phyloP scores from a whole-genome alignment of 2,113 vertebrate species.

The Catharus bicknelli region DNA sequence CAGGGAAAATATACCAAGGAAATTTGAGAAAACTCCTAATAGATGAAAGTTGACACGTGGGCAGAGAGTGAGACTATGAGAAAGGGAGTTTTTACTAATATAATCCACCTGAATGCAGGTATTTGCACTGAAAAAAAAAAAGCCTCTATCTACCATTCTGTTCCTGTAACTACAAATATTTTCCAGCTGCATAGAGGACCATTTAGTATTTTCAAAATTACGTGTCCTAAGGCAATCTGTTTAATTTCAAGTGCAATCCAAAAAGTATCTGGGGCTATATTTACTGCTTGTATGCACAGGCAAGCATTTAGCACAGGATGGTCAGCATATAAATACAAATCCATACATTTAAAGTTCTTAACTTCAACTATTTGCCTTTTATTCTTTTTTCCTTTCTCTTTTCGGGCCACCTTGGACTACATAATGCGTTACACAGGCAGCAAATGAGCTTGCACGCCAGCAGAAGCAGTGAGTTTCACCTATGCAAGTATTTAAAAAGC shows the following conservation, averaged over 20 bases:
- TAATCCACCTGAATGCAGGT: neutral
- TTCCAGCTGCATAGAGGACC: slow-evolving; percentile 34
- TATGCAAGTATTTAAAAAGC: slow-evolving; percentile 75
- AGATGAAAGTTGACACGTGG: neutral
- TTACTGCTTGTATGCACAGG: neutral
- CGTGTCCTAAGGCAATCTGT: neutral
- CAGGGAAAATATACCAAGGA: neutral
- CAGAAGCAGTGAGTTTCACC: slow-evolving; percentile 69
- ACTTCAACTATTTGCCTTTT: neutral
- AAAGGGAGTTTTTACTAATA: neutral
- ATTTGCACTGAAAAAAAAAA: neutral
- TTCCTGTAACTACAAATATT: neutral
- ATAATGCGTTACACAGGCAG: slow-evolving; percentile 38
- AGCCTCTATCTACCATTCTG: neutral
- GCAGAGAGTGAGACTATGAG: neutral
- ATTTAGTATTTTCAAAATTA: slow-evolving; percentile 25
- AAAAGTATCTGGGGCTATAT: neutral
- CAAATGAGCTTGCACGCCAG: slow-evolving; percentile 39
- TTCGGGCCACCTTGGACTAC: slow-evolving; percentile 32
- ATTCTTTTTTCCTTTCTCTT: neutral
- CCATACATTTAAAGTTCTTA: neutral
- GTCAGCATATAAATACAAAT: slow-evolving; percentile 11
- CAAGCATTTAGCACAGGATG: neutral
- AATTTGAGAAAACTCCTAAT: neutral
- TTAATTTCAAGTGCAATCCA: slow-evolving; percentile 24